A percentile compares a stretch with the other conserved stretches of the same genome.
Conservation (phyloP, 2,888 invertebrate species). For the Steinernema carpocapsae region DNA sequence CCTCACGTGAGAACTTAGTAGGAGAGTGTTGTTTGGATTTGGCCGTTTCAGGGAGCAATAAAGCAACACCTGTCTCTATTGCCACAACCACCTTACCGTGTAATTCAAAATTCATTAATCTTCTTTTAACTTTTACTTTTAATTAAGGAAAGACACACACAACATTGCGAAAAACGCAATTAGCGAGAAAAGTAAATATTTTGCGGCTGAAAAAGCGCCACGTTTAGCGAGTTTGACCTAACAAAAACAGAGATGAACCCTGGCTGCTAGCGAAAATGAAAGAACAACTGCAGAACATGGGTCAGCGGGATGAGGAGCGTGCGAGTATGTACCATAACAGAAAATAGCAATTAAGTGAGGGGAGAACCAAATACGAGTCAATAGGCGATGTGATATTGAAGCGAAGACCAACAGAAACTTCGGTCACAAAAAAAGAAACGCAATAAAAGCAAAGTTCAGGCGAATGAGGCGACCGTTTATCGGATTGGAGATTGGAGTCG, state of each 20-base stretch:
- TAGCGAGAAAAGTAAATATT: conserved; percentile 33
- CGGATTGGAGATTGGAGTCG: no score
- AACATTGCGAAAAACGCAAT: neutral
- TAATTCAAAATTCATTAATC: neutral
- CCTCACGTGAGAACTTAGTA: no score
- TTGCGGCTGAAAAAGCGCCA: neutral
- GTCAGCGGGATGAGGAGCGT: neutral
- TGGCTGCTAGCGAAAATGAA: no score
- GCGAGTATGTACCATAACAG: neutral
- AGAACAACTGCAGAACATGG: no score
- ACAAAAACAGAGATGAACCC: neutral
- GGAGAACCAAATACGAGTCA: neutral
- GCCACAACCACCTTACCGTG: neutral
- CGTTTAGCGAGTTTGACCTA: neutral
- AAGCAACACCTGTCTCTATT: no score
- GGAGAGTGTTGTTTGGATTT: no score
- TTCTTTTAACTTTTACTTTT: conserved; percentile 17
- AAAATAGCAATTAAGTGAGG: conserved; percentile 26
- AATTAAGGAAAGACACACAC: conserved; percentile 23
- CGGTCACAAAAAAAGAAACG: no score
- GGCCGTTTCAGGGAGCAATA: no score
- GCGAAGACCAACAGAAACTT: no score
- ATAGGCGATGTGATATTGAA: neutral
- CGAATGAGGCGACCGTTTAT: no score
- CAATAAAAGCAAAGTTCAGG: no score